These are phyloP conservation scores for Hemiprocne comata DNA, from an alignment of 2,113 vertebrate species.

Conservation along the genomic window DNA sequence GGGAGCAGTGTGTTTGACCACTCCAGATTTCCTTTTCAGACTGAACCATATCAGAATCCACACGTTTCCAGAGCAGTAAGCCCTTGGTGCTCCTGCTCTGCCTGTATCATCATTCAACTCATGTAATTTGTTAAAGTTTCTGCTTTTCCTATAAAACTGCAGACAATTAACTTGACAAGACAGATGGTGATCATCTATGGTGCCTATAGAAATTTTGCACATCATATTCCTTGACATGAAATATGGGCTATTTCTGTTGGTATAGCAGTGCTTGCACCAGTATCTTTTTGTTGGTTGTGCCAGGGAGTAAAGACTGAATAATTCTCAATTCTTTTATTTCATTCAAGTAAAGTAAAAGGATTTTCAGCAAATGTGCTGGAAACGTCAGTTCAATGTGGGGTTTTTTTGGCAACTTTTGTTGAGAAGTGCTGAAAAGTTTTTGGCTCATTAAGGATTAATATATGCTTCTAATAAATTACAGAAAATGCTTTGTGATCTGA, in stretches of 20 bases:
- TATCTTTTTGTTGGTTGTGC: neutral
- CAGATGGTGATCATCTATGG: conserved; percentile 8
- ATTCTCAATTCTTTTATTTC: neutral
- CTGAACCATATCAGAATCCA: neutral
- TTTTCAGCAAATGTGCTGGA: neutral
- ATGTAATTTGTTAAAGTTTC: conserved; percentile 1
- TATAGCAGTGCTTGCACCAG: neutral
- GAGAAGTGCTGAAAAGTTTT: neutral
- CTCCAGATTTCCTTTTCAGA: neutral
- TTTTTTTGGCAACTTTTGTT: neutral
- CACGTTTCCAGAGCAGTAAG: neutral
- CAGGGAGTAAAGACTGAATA: neutral
- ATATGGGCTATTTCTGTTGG: neutral
- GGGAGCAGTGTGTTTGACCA: neutral
- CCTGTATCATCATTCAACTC: neutral
- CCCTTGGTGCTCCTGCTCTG: neutral
- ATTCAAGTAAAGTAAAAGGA: neutral
- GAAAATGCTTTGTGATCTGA: neutral
- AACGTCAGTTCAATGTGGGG: neutral
- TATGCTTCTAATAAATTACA: neutral
- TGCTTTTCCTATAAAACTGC: conserved; percentile 34
- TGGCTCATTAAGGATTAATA: neutral
- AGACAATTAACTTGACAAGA: conserved; percentile 34
- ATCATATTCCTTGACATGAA: neutral
- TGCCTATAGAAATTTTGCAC: conserved; percentile 16